phyloP scores from a whole-genome alignment of 2,797 vertebrate genomes.

The Lemur catta region DNA sequence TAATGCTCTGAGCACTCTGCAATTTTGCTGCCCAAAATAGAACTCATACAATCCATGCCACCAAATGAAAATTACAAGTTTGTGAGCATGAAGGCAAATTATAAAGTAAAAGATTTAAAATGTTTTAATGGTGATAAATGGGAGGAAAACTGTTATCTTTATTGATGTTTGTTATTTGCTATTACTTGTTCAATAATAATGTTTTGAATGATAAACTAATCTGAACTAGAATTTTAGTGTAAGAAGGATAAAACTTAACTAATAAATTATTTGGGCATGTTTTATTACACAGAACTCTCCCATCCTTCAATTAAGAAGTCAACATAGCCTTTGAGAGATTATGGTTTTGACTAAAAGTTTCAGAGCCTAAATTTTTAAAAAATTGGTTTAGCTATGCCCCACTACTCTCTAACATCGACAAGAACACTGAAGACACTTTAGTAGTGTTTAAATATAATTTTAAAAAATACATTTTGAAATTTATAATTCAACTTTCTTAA shows the following conservation, averaged over 20 bases:
- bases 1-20: conserved; percentile 70
- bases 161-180: background rate
- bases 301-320: conserved; percentile 50
- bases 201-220: conserved; percentile 49
- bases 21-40: conserved; percentile 74
- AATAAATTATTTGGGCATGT: conserved; percentile 50
- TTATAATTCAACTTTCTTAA: conserved; percentile 5
- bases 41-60: conserved; percentile 64
- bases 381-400: conserved; percentile 11
- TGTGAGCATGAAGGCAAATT: conserved; percentile 65
- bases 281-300: conserved; percentile 42
- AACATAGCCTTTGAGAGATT: conserved; percentile 39
- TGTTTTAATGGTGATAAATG: conserved; percentile 64
- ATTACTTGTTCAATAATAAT: background rate
- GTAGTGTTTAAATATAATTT: background rate
- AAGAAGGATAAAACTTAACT: conserved; percentile 34
- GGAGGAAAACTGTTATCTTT: background rate
- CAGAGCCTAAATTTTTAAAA: conserved; percentile 18
- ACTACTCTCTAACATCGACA: background rate
- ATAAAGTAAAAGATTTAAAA: conserved; percentile 66
- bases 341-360: conserved; percentile 46
- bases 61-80: conserved; percentile 73
- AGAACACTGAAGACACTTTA: background rate
- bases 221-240: conserved; percentile 15
- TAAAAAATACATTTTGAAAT: conserved; percentile 27